Evolutionary conservation across 2,888 invertebrate species (phyloP), one percentile per base, ranked within the genome.

Genomic region (Marasmarcha lunaedactyla): DNA sequence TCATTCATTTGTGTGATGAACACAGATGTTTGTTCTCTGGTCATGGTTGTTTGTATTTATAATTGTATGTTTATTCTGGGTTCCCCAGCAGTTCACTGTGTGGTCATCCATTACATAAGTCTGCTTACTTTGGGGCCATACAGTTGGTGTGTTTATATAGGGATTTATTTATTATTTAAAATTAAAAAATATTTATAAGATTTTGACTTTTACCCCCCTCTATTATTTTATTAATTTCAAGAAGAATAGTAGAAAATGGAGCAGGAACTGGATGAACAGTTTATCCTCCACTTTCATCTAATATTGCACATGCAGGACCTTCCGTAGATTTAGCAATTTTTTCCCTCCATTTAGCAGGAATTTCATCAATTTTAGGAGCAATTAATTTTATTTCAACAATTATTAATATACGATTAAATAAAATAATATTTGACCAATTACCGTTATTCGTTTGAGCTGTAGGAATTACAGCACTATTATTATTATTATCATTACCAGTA

Each of bases 311-410:
- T 66, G 63, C 84, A 14, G 89, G 90, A 33, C 73, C 86, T 1
- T 89, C 90, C 0, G 89, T 92, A 13, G 92, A 93, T 76, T 63
- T 92, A 71, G 85, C 89, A 27, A 92, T 93, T 86, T 92, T 93
- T 63, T 90, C 90, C 0, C 41, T 92, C 7, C 92, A 93, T 68
- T 70, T 92, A 71, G 90, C 91, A 0, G 92, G 91, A 35, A 85
- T 88, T 55, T 89, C 88, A 0, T 88, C 89, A 25, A 90, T 92
- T 86, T 63, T 92, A 83, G 90, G 90, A 14, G 89, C 90, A 11
- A 87, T 93, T 68, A 92, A 93, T 78, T 93, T 93, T 85, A 90
- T 92, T 76, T 86, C 89, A 0, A 92, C 91, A 43, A 86, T 90
- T 60, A 85, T 90, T 63, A 91, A 92, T 77, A 90, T 90, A 78